phyloP scores from a whole-genome alignment of 2,113 vertebrate species.

The Urocitellus parryii region DNA sequence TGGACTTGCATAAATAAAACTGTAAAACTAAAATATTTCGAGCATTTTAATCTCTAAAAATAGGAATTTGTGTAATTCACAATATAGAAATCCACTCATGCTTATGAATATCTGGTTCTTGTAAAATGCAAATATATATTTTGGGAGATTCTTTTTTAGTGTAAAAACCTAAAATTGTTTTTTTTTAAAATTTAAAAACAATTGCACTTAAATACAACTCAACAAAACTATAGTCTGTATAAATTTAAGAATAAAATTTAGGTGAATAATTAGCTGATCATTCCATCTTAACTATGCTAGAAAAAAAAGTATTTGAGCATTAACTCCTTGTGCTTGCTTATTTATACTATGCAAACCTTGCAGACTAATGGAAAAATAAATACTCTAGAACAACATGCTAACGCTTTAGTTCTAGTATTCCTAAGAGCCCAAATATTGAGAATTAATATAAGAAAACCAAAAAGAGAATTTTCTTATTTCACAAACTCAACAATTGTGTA shows the following conservation, averaged over 20 bases:
- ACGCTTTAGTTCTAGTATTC: background rate
- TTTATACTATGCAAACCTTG: slow-evolving; percentile 67
- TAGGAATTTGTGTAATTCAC: background rate
- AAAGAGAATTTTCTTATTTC: slow-evolving; percentile 49
- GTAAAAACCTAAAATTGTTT: background rate
- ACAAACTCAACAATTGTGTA: slow-evolving; percentile 64
- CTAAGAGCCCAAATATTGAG: background rate
- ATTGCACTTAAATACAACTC: background rate
- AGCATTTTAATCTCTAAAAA: slow-evolving; percentile 48
- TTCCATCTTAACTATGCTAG: slow-evolving; percentile 3
- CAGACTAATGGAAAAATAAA: slow-evolving; percentile 74
- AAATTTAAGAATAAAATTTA: slow-evolving; percentile 19
- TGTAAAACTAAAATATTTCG: slow-evolving; percentile 5
- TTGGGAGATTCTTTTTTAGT: background rate
- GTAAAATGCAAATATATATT: background rate
- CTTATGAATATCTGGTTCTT: background rate
- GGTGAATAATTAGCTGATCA: background rate
- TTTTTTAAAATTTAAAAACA: background rate
- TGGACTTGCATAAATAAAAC: background rate
- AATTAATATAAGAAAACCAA: slow-evolving; percentile 15
- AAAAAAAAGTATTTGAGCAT: slow-evolving; percentile 54
- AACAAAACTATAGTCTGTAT: background rate
- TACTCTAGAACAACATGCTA: background rate
- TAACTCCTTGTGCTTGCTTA: slow-evolving; percentile 64
- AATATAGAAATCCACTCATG: background rate